Evolutionary conservation across 2,113 vertebrate species (phyloP), one percentile per base, ranked within the genome.

Genomic region (Empidonax alnorum): DNA sequence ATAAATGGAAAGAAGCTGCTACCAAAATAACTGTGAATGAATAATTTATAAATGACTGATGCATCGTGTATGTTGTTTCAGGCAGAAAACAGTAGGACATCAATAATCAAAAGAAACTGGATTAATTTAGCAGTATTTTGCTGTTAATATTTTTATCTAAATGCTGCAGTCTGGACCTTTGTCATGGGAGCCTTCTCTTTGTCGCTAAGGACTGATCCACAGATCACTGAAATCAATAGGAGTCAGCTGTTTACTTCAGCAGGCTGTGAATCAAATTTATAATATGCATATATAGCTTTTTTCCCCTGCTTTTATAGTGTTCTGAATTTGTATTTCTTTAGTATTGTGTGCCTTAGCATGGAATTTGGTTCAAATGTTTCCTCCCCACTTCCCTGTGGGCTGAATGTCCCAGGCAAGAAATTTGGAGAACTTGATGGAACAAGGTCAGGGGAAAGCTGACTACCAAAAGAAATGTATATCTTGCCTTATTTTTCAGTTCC

Each of bases 21-120:
- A 98, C 98, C 98, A 98, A 98, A 98, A 98, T 98, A 98, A 98
- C 97, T 90, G 94, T 96, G 96, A 97, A 98, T 98, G 98, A 98
- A 98, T 98, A 98, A 98, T 98, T 98, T 98, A 98, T 98, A 97
- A 97, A 97, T 98, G 98, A 98, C 97, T 97, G 98, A 98, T 98
- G 97, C 93, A 95, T 97, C 96, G 86, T 96, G 97, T 97, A 96
- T 97, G 97, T 98, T 98, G 98, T 98, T 98, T 97, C 98, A 94
- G 98, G 98, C 98, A 97, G 96, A 97, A 98, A 98, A 97, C 98
- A 98, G 98, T 98, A 94, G 98, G 98, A 95, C 97, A 98, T 98
- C 98, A 98, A 98, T 98, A 98, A 98, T 98, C 98, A 98, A 98
- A 98, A 97, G 97, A 97, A 98, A 96, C 88, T 97, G 97, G 98